These are phyloP conservation scores for Hydrozoanthus tunicans DNA, from an alignment of 64 coral and sea anemone genomes.

Conservation along the genomic window DNA sequence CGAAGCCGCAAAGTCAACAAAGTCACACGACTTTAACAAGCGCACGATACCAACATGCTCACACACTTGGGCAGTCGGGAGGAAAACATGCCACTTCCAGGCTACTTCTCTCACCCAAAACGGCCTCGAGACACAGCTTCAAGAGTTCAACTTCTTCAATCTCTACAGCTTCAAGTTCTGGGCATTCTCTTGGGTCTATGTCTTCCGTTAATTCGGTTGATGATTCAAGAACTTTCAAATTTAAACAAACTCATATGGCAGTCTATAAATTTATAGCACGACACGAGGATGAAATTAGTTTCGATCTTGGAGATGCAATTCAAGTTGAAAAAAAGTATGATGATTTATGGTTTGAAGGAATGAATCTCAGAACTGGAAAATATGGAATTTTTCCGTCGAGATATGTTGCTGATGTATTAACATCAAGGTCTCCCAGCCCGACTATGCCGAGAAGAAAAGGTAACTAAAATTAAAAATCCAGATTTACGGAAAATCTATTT, in stretches of 20 bases:
- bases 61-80: conserved; percentile 1
- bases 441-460: conserved; percentile 19
- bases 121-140: background rate
- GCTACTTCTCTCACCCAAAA: conserved; percentile 19
- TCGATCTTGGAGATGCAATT: conserved; percentile 88
- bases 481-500: too few species aligned
- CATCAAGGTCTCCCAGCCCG: conserved; percentile 45
- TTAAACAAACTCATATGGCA: conserved; percentile 92
- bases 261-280: conserved; percentile 86
- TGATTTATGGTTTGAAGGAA: conserved; percentile 96
- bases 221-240: conserved; percentile 42
- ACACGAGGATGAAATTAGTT: conserved; percentile 82
- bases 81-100: background rate
- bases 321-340: conserved; percentile 73
- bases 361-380: conserved; percentile 85
- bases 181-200: conserved; percentile 29
- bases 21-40: background rate
- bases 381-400: conserved; percentile 87
- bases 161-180: conserved; percentile 49
- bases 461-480: background rate
- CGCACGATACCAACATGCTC: conserved; percentile 16
- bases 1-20: conserved; percentile 38
- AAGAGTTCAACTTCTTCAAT: conserved; percentile 50
- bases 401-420: conserved; percentile 90
- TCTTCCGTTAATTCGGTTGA: conserved; percentile 62